Evolutionary conservation across 2,113 vertebrate genomes (phyloP).

Genomic region (Indri indri): DNA sequence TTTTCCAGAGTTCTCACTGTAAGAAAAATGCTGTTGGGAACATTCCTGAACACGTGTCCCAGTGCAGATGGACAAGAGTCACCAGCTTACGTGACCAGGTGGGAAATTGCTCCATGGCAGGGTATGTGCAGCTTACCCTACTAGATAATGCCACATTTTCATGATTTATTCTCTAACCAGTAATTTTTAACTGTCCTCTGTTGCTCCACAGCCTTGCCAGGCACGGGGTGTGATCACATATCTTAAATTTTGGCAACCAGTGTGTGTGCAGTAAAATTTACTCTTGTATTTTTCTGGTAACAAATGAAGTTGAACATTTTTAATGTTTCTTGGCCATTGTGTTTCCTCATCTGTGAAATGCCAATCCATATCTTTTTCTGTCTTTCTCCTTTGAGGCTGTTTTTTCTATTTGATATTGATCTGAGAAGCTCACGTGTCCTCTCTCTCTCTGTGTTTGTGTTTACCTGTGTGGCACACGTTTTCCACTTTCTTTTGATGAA

Average conservation of each 20-base stretch:
- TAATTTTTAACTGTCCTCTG: neutral
- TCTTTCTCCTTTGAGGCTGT: neutral
- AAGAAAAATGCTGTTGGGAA: neutral
- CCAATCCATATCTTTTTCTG: neutral
- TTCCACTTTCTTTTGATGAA: neutral
- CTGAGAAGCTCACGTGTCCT: neutral
- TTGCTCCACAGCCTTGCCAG: neutral
- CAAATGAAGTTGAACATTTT: neutral
- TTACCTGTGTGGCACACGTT: neutral
- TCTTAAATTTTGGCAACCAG: neutral
- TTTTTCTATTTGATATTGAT: neutral
- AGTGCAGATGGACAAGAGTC: neutral
- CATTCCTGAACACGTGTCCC: neutral
- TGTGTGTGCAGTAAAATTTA: neutral
- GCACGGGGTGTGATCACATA: neutral
- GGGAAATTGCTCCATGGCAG: neutral
- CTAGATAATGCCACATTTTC: neutral
- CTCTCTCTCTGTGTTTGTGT: neutral
- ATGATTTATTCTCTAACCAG: neutral
- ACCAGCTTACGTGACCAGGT: neutral
- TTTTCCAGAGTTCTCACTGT: neutral
- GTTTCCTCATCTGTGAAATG: neutral
- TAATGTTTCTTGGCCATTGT: neutral
- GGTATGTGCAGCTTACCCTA: neutral
- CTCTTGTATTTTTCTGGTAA: neutral